These are phyloP conservation scores for Zaprionus vittiger DNA, from an alignment of 1,140 invertebrate species.

Conservation along the genomic window DNA sequence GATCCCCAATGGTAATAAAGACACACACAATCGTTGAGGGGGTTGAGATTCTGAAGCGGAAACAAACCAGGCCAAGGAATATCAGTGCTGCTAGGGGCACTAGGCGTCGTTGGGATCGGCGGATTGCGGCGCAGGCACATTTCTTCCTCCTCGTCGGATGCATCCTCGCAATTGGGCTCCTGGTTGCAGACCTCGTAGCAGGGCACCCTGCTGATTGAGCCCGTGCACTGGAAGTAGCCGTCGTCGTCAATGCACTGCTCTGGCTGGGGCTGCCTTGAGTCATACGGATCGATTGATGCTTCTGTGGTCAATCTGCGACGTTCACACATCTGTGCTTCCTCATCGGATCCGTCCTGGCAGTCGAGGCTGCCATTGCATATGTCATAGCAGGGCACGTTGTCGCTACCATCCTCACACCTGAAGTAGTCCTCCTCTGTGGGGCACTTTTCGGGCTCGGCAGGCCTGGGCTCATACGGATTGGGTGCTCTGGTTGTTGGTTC, in stretches of 20 bases:
- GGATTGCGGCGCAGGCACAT: background rate
- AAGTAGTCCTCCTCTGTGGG: background rate
- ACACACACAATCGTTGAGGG: too few relatives aligned
- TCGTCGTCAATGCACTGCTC: background rate
- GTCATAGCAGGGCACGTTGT: background rate
- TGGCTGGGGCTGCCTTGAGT: background rate
- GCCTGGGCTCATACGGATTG: background rate
- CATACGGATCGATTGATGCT: background rate
- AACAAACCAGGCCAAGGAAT: slow-evolving; percentile 21
- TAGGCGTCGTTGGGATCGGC: background rate
- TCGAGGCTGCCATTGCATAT: background rate
- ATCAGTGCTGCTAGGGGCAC: background rate
- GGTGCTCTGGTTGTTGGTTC: too few relatives aligned
- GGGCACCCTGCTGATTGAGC: slow-evolving; percentile 9
- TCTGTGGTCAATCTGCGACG: background rate
- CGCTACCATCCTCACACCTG: slow-evolving; percentile 19
- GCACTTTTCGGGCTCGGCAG: background rate
- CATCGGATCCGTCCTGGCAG: slow-evolving; percentile 19
- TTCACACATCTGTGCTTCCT: background rate
- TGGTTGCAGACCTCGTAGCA: slow-evolving; percentile 85
- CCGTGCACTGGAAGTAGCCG: slow-evolving; percentile 33
- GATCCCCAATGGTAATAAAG: background rate
- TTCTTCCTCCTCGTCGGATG: slow-evolving; percentile 77
- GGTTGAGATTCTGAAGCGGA: background rate
- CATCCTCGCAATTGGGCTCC: slow-evolving; percentile 85